phyloP scores from a whole-genome alignment of 2,113 vertebrate genomes.

The Aplodontia rufa region DNA sequence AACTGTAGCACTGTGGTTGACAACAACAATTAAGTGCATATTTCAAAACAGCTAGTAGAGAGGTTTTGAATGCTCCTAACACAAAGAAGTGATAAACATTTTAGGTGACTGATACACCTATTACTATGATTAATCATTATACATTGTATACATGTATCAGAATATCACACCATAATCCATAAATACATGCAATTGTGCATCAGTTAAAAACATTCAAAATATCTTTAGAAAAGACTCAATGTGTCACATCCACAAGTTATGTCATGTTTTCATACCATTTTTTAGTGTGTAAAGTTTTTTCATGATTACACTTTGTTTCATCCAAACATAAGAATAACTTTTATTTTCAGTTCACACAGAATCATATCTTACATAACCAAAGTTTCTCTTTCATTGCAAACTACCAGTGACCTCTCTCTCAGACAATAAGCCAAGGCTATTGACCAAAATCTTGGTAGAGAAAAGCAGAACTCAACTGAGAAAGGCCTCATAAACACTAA shows the following conservation, averaged over 20 bases:
- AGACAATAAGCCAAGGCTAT: not conserved
- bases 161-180: not conserved
- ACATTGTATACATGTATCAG: not conserved
- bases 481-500: slow-evolving; percentile 37
- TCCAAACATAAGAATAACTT: not conserved
- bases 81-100: not conserved
- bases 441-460: not conserved
- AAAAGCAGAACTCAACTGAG: not conserved
- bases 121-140: not conserved
- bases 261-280: not conserved
- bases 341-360: not conserved
- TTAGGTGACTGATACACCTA: too few relatives aligned
- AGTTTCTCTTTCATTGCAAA: slow-evolving; percentile 25
- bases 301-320: not conserved
- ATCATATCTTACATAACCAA: not conserved
- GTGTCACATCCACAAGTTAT: not conserved
- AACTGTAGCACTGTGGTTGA: not conserved
- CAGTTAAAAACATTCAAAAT: not conserved
- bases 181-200: too few relatives aligned
- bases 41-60: not conserved
- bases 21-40: not conserved
- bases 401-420: not conserved
- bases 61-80: not conserved
- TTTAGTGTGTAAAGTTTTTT: not conserved
- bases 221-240: not conserved